phyloP scores from a whole-genome alignment of 1,140 invertebrate species.

The Parasteatoda tepidariorum region DNA sequence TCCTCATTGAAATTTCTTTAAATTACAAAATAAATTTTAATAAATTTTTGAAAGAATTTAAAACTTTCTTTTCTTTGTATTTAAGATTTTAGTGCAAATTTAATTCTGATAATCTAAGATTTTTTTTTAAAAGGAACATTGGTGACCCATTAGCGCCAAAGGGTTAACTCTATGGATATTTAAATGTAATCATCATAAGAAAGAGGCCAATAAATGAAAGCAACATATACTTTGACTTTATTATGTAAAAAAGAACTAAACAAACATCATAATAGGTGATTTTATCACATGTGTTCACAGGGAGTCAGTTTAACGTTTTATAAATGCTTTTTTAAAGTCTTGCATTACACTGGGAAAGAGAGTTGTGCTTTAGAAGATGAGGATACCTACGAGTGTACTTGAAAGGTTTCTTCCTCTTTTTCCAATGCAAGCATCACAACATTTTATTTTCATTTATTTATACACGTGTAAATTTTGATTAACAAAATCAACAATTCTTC shows the following conservation, averaged over 20 bases:
- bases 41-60: no score
- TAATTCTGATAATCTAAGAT: no score
- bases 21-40: no score
- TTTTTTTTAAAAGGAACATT: no score
- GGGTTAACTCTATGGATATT: no score
- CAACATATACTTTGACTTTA: slow-evolving; percentile 59
- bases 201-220: slow-evolving; percentile 25
- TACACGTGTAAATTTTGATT: no score
- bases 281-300: slow-evolving; percentile 55
- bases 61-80: no score
- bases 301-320: slow-evolving; percentile 40
- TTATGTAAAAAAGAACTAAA: slow-evolving; percentile 54
- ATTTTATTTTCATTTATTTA: no score
- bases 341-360: slow-evolving; percentile 19
- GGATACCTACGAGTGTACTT: slow-evolving; percentile 36
- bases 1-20: no score
- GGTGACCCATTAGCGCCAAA: no score
- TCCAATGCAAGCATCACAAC: slow-evolving; percentile 37
- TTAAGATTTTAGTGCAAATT: no score
- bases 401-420: slow-evolving; percentile 29
- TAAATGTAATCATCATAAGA: background rate
- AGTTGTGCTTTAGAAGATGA: slow-evolving; percentile 47
- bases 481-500: no score
- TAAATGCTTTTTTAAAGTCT: slow-evolving; percentile 37
- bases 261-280: slow-evolving; percentile 53